Conservation (phyloP, 1,140 invertebrate genomes). For the Cecropterus lyciades region DNA sequence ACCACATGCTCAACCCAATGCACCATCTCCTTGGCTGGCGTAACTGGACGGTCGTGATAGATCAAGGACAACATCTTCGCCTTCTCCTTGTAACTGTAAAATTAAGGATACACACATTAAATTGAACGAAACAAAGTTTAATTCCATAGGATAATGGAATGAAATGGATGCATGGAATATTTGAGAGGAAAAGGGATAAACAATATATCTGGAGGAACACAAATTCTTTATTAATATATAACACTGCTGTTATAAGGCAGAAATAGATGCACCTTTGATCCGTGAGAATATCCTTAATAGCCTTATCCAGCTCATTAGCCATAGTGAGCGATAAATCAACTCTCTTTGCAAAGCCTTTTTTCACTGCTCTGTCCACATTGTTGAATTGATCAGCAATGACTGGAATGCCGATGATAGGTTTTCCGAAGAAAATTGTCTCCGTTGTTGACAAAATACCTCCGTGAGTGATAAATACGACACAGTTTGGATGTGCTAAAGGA, state of each 20-base stretch:
- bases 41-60: too few species aligned
- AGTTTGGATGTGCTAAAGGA: conserved; percentile 87
- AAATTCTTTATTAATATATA: too few species aligned
- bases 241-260: too few species aligned
- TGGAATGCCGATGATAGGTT: conserved; percentile 88
- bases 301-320: conserved; percentile 28
- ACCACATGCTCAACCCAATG: conserved; percentile 64
- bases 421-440: conserved; percentile 87
- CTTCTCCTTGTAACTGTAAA: conserved; percentile 43
- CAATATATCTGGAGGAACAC: too few species aligned
- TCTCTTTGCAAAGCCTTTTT: conserved; percentile 48
- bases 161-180: too few species aligned
- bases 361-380: conserved; percentile 67
- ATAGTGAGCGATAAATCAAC: conserved; percentile 33
- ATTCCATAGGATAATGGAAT: too few species aligned
- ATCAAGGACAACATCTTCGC: conserved; percentile 54
- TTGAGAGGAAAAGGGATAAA: too few species aligned
- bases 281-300: conserved; percentile 30
- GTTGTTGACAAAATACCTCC: conserved; percentile 88
- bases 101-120: too few species aligned
- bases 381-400: conserved; percentile 87
- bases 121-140: too few species aligned
- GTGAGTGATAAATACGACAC: conserved; percentile 88
- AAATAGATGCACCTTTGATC: conserved; percentile 37
- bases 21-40: conserved; percentile 50